Evolutionary conservation across 2,888 invertebrate species (phyloP).

Genomic region (Euclidia mi): DNA sequence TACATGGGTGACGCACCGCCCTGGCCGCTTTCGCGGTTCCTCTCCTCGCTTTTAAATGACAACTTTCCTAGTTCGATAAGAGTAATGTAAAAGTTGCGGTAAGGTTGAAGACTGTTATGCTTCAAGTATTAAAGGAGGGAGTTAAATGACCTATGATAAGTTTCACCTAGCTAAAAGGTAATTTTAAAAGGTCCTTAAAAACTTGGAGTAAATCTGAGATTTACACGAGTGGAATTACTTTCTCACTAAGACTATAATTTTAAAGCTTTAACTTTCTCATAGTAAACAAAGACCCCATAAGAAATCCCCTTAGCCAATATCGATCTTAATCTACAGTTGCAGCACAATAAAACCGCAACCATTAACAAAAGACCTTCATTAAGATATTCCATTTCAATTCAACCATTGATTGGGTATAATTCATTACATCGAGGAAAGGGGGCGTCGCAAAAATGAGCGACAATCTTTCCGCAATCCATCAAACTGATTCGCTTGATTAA

Average conservation of each 20-base stretch:
- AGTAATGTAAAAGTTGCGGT: slow-evolving; percentile 16
- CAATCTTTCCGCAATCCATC: slow-evolving; percentile 51
- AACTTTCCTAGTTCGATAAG: slow-evolving; percentile 13
- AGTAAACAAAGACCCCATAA: neutral
- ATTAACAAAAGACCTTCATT: slow-evolving; percentile 23
- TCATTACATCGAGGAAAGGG: slow-evolving; percentile 43
- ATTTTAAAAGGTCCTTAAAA: too few species aligned
- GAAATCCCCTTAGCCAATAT: neutral
- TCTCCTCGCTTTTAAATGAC: slow-evolving; percentile 29
- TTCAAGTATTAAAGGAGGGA: neutral
- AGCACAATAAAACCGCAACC: slow-evolving; percentile 20
- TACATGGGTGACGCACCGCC: slow-evolving; percentile 24
- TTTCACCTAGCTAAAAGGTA: too few species aligned
- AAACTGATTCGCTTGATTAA: slow-evolving; percentile 53
- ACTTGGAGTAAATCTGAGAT: too few species aligned
- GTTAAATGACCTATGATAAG: too few species aligned
- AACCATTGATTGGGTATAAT: slow-evolving; percentile 42
- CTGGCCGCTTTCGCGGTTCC: slow-evolving; percentile 23
- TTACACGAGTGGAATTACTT: too few species aligned
- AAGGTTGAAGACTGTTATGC: neutral
- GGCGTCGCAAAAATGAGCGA: slow-evolving; percentile 48
- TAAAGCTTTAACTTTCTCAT: too few species aligned
- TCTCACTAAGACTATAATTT: too few species aligned
- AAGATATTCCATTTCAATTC: slow-evolving; percentile 40
- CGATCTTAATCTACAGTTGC: slow-evolving; percentile 8